Percentiles rank a stretch among this genome's conserved stretches.
phyloP scores from a whole-genome alignment of 1,140 invertebrate genomes.

The Achatina immaculata region DNA sequence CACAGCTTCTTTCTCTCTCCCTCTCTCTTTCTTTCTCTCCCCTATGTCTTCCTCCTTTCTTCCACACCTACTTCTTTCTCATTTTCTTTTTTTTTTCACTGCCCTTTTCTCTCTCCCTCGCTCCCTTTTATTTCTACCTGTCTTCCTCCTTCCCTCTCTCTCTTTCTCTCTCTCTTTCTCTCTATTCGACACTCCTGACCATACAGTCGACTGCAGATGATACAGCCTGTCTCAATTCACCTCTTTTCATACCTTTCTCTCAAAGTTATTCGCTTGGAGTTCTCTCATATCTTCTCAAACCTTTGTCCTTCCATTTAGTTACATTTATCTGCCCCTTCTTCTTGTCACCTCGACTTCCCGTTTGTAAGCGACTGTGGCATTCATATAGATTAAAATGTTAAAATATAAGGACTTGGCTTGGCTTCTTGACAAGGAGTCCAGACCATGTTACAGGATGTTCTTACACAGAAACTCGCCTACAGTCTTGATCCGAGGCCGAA shows the following conservation, averaged over 20 bases:
- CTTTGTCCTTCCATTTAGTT: not conserved
- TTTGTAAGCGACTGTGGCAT: not conserved
- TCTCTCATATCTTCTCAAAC: not conserved
- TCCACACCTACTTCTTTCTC: not conserved
- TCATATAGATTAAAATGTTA: too few relatives aligned
- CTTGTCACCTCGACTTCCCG: not conserved
- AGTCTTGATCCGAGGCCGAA: too few relatives aligned
- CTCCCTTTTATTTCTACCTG: slow-evolving; percentile 16
- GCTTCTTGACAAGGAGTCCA: too few relatives aligned
- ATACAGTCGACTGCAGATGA: too few relatives aligned
- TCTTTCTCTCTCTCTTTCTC: slow-evolving; percentile 7
- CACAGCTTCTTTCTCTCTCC: not conserved
- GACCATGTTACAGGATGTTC: too few relatives aligned
- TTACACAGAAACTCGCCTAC: too few relatives aligned
- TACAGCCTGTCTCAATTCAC: too few relatives aligned
- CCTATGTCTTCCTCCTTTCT: not conserved
- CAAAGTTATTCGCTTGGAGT: too few relatives aligned
- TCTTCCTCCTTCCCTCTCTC: slow-evolving; percentile 14
- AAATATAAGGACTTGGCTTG: too few relatives aligned
- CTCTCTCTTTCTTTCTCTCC: not conserved
- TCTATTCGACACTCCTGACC: slow-evolving; percentile 24
- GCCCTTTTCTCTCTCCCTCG: not conserved
- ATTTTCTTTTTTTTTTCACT: not conserved
- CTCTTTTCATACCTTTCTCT: too few relatives aligned
- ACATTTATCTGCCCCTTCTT: not conserved